Conservation (phyloP, 2,888 invertebrate genomes). For the Zeuzera pyrina region DNA sequence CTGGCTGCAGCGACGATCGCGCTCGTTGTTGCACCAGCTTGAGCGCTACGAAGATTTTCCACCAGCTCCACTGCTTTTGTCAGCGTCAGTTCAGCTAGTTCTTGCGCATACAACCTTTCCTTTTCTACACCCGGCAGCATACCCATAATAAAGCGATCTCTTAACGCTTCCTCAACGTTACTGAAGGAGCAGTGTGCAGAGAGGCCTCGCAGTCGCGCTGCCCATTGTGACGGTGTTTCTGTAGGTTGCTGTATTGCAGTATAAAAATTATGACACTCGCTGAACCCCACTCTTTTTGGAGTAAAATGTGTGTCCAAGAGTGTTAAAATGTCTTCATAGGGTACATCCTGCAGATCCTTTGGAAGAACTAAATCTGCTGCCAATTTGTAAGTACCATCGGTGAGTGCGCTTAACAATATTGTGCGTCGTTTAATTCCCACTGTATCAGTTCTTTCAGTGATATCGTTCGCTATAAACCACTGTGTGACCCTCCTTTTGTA, state of each 20-base stretch:
- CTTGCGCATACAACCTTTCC: no score
- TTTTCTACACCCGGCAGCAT: no score
- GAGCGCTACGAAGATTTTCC: no score
- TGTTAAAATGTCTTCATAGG: not conserved
- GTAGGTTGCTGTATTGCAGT: conserved; percentile 2
- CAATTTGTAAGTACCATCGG: no score
- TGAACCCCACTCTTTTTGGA: conserved; percentile 19
- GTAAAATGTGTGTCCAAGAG: conserved; percentile 21
- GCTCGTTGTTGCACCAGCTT: no score
- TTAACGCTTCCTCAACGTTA: conserved; percentile 11
- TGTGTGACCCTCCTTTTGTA: conserved; percentile 10
- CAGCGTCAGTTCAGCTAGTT: conserved; percentile 15
- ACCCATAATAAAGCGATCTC: conserved; percentile 12
- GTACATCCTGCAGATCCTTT: conserved; percentile 2
- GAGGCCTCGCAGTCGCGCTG: conserved; percentile 11
- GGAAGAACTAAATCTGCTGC: conserved; percentile 5
- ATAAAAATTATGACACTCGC: conserved; percentile 14
- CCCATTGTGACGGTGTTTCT: conserved; percentile 10
- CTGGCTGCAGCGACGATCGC: no score
- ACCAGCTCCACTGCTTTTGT: conserved; percentile 19
- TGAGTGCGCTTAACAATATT: no score
- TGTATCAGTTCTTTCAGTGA: conserved; percentile 2
- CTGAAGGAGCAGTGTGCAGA: conserved; percentile 10
- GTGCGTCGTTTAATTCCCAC: conserved; percentile 1
- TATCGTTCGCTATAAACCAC: conserved; percentile 10